Evolutionary conservation across 2,797 vertebrate species (phyloP), one percentile per base, ranked within the genome.

Genomic region (Aldrovandia affinis): DNA sequence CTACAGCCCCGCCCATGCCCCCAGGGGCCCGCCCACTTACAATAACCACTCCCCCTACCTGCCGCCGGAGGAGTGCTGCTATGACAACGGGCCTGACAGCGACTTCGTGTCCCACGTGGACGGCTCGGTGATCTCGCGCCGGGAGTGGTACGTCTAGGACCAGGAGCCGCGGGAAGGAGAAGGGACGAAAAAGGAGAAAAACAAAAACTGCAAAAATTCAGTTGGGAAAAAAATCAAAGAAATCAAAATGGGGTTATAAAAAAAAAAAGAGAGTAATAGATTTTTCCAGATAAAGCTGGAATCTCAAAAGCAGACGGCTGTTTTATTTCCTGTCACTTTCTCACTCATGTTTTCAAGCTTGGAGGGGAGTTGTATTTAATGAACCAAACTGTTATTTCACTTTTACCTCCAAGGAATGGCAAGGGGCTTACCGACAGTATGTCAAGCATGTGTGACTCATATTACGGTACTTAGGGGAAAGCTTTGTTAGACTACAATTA

Each of bases 21-120:
- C 92, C 89, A 88, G 90, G 86, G 92, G 92, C 81, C 89, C 93
- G 85, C 9, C 89, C 87, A 88, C 87, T 84, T 1, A 88, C 83
- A 89, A 90, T 88, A 95, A 95, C 28, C 94, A 96, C 93, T 94
- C 97, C 94, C 94, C 96, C 89, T 98, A 97, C 88, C 89, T 97
- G 93, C 96, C 94, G 81, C 97, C 96, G 79, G 96, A 97, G 10
- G 65, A 70, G 14, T 70, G 65, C 91, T 96, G 95, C 92, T 98
- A 97, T 1, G 96, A 97, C 89, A 95, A 93, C 14, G 97, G 97
- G 84, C 96, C 96, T 0, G 97, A 97, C 88, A 96, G 97, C 83
- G 98, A 99, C 90, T 98, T 98, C 86, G 98, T 99, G 91, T 98
- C 98, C 85, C 98, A 99, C 93, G 96, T 96, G 91, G 98, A 99